These are phyloP conservation scores for Dolichomitus sp. DNA, from an alignment of 2,888 invertebrate genomes.

Conservation along the genomic window DNA sequence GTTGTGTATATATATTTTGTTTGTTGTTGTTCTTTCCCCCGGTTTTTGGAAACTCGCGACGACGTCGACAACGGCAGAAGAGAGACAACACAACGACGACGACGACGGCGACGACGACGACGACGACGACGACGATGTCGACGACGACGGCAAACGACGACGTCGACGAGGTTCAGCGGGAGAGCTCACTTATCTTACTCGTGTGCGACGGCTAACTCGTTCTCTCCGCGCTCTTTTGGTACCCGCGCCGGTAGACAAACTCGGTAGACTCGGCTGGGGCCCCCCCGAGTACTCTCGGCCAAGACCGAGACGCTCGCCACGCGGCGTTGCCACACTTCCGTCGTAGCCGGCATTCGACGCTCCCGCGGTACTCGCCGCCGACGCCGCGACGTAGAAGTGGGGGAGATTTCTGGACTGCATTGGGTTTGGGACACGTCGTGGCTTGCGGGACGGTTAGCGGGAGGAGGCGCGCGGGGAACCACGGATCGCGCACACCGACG, in stretches of 20 bases:
- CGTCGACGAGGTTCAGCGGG: constrained; percentile 56
- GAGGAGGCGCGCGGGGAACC: not conserved
- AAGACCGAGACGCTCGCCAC: constrained; percentile 83
- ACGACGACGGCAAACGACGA: constrained; percentile 34
- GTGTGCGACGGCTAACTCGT: constrained; percentile 71
- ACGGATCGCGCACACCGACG: constrained; percentile 8
- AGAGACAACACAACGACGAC: not conserved
- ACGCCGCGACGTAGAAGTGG: constrained; percentile 58
- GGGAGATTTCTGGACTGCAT: constrained; percentile 61
- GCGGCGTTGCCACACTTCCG: constrained; percentile 85
- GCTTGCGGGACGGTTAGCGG: constrained; percentile 21
- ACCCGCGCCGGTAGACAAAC: constrained; percentile 84
- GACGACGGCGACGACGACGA: constrained; percentile 21
- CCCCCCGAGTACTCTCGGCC: constrained; percentile 82
- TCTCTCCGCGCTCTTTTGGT: constrained; percentile 81
- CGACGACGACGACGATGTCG: constrained; percentile 44
- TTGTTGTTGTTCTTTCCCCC: constrained; percentile 30
- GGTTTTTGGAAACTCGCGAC: constrained; percentile 32
- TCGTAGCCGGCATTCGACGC: constrained; percentile 75
- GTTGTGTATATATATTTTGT: not conserved
- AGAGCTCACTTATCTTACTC: constrained; percentile 65
- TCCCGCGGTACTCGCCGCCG: constrained; percentile 66
- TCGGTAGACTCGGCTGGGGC: constrained; percentile 84
- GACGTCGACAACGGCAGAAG: not conserved
- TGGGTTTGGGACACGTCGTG: constrained; percentile 59